These are phyloP conservation scores for Proisotoma minuta DNA, from an alignment of 2,888 invertebrate species.

Conservation along the genomic window DNA sequence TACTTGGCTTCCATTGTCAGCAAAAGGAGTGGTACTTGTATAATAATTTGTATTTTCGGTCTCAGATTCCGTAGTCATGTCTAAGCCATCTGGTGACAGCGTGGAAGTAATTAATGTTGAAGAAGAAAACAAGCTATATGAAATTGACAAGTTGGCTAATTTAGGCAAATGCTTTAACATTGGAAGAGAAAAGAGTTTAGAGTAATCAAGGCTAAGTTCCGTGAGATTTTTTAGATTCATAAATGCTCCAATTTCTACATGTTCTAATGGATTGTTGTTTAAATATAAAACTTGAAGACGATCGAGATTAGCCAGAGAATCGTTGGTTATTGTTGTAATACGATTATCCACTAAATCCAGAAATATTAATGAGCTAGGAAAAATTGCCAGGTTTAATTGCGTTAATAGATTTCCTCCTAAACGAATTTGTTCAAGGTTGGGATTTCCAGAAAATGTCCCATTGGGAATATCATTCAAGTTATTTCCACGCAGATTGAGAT, in stretches of 20 bases:
- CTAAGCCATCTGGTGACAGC: conserved; percentile 1
- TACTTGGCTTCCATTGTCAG: not conserved
- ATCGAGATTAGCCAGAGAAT: conserved; percentile 29
- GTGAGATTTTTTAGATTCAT: conserved; percentile 26
- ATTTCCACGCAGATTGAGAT: conserved; percentile 29
- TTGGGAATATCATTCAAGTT: conserved; percentile 13
- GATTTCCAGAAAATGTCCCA: conserved; percentile 26
- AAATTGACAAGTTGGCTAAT: conserved; percentile 39
- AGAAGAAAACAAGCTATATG: conserved; percentile 31
- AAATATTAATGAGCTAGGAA: conserved; percentile 28
- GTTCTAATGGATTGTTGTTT: conserved; percentile 31
- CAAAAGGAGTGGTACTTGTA: conserved; percentile 17
- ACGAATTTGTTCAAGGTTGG: conserved; percentile 26
- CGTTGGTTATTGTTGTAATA: conserved; percentile 32
- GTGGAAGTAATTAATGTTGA: conserved; percentile 27
- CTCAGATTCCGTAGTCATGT: conserved; percentile 4
- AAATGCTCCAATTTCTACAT: conserved; percentile 34
- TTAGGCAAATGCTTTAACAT: conserved; percentile 33
- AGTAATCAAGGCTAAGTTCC: conserved; percentile 38
- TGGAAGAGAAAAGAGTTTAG: conserved; percentile 32
- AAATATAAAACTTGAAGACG: conserved; percentile 29
- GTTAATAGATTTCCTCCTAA: conserved; percentile 29
- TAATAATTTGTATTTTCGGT: conserved; percentile 32
- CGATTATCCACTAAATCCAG: conserved; percentile 35
- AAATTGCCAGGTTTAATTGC: conserved; percentile 26